phyloP scores from a whole-genome alignment of 2,113 vertebrate genomes.

The Furnarius figulus region DNA sequence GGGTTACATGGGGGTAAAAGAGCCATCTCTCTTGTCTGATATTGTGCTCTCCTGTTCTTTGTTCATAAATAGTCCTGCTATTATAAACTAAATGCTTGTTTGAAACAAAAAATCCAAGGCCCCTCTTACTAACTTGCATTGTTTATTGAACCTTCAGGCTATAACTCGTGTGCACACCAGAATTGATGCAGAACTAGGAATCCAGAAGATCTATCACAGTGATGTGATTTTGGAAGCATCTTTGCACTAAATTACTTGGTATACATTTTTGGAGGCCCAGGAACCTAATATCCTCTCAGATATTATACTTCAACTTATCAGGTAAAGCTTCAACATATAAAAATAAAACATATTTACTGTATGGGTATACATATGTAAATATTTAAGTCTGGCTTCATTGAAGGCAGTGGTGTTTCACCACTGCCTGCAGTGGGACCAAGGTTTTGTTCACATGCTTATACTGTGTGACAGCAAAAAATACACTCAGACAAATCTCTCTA shows the following conservation, averaged over 20 bases:
- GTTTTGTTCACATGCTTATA: not conserved
- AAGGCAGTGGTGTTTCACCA: not conserved
- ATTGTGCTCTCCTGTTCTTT: not conserved
- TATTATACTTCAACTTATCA: not conserved
- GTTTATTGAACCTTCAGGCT: conserved; percentile 23
- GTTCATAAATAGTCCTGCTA: not conserved
- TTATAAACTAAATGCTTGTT: not conserved
- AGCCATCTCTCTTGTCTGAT: not conserved
- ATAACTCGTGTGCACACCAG: not conserved
- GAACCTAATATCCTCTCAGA: not conserved
- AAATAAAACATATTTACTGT: not conserved
- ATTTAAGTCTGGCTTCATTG: not conserved
- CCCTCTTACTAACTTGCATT: not conserved
- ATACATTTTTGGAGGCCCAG: not conserved
- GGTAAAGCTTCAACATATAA: not conserved
- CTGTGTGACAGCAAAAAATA: not conserved
- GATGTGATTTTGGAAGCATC: not conserved
- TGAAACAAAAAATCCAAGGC: conserved; percentile 13
- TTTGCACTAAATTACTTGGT: not conserved
- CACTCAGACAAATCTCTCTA: not conserved
- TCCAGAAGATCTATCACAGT: not conserved
- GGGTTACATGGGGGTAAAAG: not conserved
- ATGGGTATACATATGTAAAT: not conserved
- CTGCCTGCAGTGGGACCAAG: not conserved
- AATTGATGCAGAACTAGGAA: not conserved